Evolutionary conservation across 2,797 vertebrate genomes (phyloP), one percentile per base, ranked within the genome.

Genomic region (Cossypha niveicapilla): DNA sequence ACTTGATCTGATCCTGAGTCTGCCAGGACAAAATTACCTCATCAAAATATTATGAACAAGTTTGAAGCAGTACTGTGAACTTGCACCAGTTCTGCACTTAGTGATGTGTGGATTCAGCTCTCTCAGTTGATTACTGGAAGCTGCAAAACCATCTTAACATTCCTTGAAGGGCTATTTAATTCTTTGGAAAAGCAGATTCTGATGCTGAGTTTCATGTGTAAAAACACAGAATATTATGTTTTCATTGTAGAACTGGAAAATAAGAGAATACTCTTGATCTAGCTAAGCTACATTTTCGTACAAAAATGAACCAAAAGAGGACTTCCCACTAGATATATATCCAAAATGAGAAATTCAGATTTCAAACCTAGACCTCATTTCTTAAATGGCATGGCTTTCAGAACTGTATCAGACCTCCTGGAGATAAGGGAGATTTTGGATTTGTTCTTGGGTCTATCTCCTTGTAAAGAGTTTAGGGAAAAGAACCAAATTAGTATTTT

Each of bases 11-110:
- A 63, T 91, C 63, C 56, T 8, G 41, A 63, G 48, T 28, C 78
- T 96, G 92, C 84, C 89, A 96, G 94, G 72, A 85, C 77, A 76
- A 95, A 94, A 96, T 86, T 92, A 78, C 41, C 60, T 48, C 50
- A 92, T 51, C 94, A 89, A 91, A 96, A 95, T 91, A 89, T 96
- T 95, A 89, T 85, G 51, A 71, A 71, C 61, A 50, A 82, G 89
- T 79, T 71, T 82, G 37, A 92, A 57, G 63, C 84, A 92, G 74
- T 16, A 13, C 44, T 35, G 14, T 61, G 93, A 91, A 71, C 67
- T 73, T 13, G 1, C n/a, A 85, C 27, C 22, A 44, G 23, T 63
- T 82, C 60, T 82, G 63, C 50, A 7, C 28, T 76, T 53, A 51
- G 37, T 76, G 56, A 15, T 3, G 3, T 35, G 60, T n/a, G 56